Evolutionary conservation across 23 tunicate species (phyloP), one percentile per base, ranked within the genome.

Genomic region (Phallusia fumigata): DNA sequence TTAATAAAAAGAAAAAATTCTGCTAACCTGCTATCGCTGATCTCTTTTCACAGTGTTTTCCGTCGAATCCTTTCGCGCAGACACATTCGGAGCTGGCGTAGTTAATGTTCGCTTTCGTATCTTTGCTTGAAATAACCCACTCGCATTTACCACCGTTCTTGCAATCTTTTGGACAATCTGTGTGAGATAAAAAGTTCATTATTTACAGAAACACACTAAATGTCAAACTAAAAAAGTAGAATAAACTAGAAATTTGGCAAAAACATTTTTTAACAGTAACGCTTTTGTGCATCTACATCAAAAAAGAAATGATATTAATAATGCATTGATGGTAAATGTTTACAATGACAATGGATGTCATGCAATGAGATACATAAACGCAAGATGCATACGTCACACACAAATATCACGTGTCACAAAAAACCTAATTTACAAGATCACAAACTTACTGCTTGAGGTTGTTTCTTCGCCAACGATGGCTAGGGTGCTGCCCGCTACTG

Each of bases 101-200:
- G 16, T 58, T 58, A 16, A 58, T 58, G 69, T 58, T 58, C 13
- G 26, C 28, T 24, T 22, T 58, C 28, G 26, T 24, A 24, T 58
- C 69, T 24, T 58, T 58, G 26, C 28, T 24, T 5, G 69, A 21
- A 24, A 58, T 58, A 21, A 58, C 69, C 69, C 69, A 58, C 28
- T 58, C 69, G 69, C 69, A 58, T 24, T 24, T 58, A 3, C 69
- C 69, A 58, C 69, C 69, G 69, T 58, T 58, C 28, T 58, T 58
- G 69, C 69, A 58, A 58, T 58, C 69, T 24, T 58, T 58, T 6
- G 69, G 69, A 13, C 69, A 58, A 10, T 40, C 47, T 40, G 47
- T 40, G 47, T 5, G 47, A 40, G 10, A 3, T 40, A 10, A 40
- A 40, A 40, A 40, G n/a, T n/a, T n/a, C n/a, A n/a, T n/a, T n/a